These are phyloP conservation scores for Leptopterna dolabrata DNA, from an alignment of 2,888 invertebrate genomes.

Conservation along the genomic window DNA sequence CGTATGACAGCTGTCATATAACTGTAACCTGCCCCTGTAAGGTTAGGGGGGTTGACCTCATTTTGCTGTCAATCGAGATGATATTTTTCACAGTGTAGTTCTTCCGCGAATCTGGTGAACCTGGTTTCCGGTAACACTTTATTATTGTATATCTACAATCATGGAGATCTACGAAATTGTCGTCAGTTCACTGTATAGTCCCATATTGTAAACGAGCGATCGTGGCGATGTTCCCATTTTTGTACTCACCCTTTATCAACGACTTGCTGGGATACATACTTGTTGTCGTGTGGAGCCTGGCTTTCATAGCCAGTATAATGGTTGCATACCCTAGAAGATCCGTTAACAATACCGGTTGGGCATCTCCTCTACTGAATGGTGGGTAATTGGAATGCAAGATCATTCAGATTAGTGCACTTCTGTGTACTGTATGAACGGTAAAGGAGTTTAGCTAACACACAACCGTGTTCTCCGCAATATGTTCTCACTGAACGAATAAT, in stretches of 20 bases:
- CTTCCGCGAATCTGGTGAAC: no score
- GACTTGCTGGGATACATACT: neutral
- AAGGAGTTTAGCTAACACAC: no score
- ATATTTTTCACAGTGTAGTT: neutral
- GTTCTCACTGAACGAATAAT: no score
- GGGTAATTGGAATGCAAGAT: neutral
- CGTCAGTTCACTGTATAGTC: neutral
- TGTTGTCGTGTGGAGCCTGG: slow-evolving; percentile 4
- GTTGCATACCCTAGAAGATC: neutral
- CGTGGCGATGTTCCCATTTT: neutral
- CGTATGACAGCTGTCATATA: neutral
- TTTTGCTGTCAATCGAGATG: neutral
- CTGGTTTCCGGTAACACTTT: no score
- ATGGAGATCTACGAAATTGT: neutral
- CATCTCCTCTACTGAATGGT: neutral
- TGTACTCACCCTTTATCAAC: neutral
- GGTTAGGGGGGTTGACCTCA: slow-evolving; percentile 27
- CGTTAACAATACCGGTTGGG: neutral
- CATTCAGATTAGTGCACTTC: no score
- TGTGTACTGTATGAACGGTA: no score
- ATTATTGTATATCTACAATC: no score
- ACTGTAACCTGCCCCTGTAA: neutral
- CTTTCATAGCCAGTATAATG: neutral
- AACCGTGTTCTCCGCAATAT: no score
- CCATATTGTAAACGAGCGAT: neutral